A percentile compares a stretch with the other conserved stretches of the same genome.
phyloP scores from a whole-genome alignment of 2,113 vertebrate species.

The Columbina picui region DNA sequence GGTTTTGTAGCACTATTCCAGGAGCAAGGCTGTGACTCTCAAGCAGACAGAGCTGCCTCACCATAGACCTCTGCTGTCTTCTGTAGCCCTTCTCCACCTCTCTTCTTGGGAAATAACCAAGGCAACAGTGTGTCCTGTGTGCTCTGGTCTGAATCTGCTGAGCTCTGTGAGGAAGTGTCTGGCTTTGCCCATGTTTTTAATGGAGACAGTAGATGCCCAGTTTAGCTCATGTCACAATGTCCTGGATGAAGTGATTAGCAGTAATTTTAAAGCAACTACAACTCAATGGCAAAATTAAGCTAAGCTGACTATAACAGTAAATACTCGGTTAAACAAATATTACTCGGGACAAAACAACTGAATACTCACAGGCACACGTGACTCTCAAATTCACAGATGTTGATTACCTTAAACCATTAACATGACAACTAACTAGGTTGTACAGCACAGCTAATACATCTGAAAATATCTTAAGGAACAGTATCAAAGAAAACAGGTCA shows the following conservation, averaged over 20 bases:
- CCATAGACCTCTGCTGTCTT: neutral
- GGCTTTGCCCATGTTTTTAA: accelerated
- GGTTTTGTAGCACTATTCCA: neutral
- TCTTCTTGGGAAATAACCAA: neutral
- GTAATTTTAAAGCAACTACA: neutral
- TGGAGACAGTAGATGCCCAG: neutral
- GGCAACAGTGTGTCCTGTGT: neutral
- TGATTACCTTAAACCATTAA: neutral
- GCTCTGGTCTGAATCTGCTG: neutral
- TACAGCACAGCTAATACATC: neutral
- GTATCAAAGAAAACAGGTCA: neutral
- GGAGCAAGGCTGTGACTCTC: neutral
- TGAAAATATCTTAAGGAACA: neutral
- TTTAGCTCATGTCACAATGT: neutral
- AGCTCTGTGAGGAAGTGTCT: neutral
- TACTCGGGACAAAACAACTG: neutral
- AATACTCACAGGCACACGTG: neutral
- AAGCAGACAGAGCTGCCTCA: neutral
- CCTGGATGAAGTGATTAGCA: neutral
- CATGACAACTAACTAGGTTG: neutral
- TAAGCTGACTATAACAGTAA: neutral
- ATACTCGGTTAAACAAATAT: neutral
- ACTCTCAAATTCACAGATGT: neutral
- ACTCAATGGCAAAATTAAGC: neutral
- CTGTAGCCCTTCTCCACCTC: neutral